phyloP scores from a whole-genome alignment of 2,113 vertebrate genomes.

The Pycnonotus jocosus region DNA sequence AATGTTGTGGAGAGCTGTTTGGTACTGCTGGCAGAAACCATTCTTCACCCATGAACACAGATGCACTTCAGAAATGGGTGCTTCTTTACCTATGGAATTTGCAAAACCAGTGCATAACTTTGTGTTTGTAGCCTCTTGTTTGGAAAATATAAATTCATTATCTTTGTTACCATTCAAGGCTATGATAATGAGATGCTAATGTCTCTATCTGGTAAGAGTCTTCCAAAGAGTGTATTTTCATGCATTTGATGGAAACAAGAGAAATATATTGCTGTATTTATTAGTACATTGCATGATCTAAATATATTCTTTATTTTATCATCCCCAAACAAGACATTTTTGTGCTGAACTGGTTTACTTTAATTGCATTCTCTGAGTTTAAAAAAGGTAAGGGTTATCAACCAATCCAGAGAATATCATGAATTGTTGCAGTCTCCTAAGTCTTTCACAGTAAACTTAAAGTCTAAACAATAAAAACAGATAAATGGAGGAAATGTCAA shows the following conservation, averaged over 20 bases:
- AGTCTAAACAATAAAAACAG: constrained; percentile 70
- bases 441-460: constrained; percentile 70
- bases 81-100: neutral
- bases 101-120: neutral
- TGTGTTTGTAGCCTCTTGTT: neutral
- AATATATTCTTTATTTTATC: constrained; percentile 21
- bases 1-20: neutral
- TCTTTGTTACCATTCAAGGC: neutral
- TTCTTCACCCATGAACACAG: neutral
- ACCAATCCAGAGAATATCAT: constrained; percentile 7
- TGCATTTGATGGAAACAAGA: neutral
- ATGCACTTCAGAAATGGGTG: neutral
- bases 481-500: constrained; percentile 72
- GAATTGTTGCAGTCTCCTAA: constrained; percentile 70
- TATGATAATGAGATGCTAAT: constrained; percentile 3
- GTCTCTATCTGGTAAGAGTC: neutral
- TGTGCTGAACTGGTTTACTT: neutral
- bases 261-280: neutral
- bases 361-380: neutral
- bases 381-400: constrained; percentile 34
- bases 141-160: constrained; percentile 5
- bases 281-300: neutral
- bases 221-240: neutral
- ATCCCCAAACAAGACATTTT: neutral
- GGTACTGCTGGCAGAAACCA: neutral